A percentile compares a stretch with the other conserved stretches of the same genome.
Conservation (phyloP, 1,140 invertebrate genomes). For the Rhopalosiphum maidis region DNA sequence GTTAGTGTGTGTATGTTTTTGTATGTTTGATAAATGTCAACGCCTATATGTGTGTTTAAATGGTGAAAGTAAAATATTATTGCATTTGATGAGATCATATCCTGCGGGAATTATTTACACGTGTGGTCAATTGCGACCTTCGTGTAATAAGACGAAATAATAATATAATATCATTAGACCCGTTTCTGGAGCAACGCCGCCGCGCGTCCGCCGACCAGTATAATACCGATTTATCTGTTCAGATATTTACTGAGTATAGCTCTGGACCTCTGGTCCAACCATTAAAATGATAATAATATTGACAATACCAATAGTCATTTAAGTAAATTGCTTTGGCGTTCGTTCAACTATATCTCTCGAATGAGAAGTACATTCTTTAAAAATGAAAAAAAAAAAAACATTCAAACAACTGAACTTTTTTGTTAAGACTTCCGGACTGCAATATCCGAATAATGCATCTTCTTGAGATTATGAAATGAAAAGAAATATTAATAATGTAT, state of each 20-base stretch:
- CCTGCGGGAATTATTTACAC: constrained; percentile 32
- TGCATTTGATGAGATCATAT: constrained; percentile 33
- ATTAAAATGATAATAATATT: background rate
- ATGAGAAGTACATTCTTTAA: background rate
- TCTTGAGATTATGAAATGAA: background rate
- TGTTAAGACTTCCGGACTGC: background rate
- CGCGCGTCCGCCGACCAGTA: background rate
- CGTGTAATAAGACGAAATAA: constrained; percentile 27
- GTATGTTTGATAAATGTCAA: constrained; percentile 6
- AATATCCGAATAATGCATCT: background rate
- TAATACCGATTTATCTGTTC: background rate
- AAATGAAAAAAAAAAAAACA: background rate
- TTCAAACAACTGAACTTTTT: background rate
- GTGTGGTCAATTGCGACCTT: background rate
- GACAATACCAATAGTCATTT: constrained; percentile 21
- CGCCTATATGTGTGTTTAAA: background rate
- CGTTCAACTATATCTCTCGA: background rate
- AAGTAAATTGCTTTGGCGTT: constrained; percentile 16
- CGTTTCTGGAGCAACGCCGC: background rate
- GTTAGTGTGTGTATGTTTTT: background rate
- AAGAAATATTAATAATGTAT: background rate
- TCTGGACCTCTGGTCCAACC: background rate
- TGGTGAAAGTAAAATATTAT: constrained; percentile 30
- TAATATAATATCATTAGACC: constrained; percentile 9
- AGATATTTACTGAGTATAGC: background rate